Evolutionary conservation across 2,113 vertebrate genomes (phyloP).

Genomic region (Apaloderma vittatum): DNA sequence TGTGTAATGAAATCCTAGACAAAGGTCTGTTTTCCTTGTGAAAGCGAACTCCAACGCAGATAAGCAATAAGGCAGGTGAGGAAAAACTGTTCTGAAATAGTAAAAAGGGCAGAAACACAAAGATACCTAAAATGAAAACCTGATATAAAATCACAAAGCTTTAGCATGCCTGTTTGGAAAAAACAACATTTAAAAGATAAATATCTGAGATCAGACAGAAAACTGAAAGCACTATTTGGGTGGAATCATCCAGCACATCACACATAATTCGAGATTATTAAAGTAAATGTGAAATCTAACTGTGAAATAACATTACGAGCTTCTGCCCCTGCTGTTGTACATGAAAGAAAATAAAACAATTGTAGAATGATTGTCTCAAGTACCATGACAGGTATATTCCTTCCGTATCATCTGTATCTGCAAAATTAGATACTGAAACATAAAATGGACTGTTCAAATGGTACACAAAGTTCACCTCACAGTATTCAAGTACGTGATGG

Average conservation of each 20-base stretch:
- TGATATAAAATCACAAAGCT: neutral
- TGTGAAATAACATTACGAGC: neutral
- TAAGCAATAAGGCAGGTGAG: neutral
- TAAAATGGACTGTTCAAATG: neutral
- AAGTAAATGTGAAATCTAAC: neutral
- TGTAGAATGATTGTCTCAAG: neutral
- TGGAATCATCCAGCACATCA: neutral
- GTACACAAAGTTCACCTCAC: neutral
- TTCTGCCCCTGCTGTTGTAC: neutral
- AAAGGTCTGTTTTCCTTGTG: neutral
- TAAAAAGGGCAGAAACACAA: neutral
- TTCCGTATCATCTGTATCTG: neutral
- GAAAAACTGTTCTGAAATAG: neutral
- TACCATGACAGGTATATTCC: neutral
- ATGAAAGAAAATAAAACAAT: neutral
- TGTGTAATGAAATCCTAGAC: neutral
- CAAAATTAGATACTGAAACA: neutral
- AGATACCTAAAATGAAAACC: neutral
- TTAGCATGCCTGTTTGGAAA: neutral
- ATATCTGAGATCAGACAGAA: neutral
- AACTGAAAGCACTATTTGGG: neutral
- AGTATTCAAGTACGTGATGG: accelerated
- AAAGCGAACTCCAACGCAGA: neutral
- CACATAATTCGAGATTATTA: neutral
- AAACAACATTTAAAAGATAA: neutral